Evolutionary conservation across 2,888 invertebrate species (phyloP).

Genomic region (Nomada ferruginata): DNA sequence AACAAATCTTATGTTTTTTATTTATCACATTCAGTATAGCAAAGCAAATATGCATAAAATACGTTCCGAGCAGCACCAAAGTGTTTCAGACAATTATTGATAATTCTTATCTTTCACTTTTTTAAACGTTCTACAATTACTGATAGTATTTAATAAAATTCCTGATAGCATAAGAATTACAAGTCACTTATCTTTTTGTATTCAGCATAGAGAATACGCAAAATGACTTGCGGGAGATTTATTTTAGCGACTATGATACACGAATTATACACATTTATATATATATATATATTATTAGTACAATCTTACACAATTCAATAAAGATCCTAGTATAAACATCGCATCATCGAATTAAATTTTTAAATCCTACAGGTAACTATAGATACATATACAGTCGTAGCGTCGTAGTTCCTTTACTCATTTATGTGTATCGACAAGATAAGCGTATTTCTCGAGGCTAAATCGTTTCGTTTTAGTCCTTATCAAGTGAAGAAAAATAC

Average conservation of each 20-base stretch:
- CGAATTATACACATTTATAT: conserved; percentile 70
- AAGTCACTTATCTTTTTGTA: neutral
- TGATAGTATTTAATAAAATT: too few relatives aligned
- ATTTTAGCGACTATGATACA: conserved; percentile 69
- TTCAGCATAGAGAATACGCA: neutral
- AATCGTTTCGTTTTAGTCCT: conserved; percentile 35
- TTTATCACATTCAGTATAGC: too few relatives aligned
- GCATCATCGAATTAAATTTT: conserved; percentile 50
- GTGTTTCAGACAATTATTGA: too few relatives aligned
- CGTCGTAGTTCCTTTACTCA: conserved; percentile 35
- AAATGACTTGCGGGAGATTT: conserved; percentile 56
- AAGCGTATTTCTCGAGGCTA: conserved; percentile 66
- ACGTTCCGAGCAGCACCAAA: too few relatives aligned
- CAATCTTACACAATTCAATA: conserved; percentile 63
- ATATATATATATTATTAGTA: conserved; percentile 62
- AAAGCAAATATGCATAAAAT: too few relatives aligned
- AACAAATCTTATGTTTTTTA: too few relatives aligned
- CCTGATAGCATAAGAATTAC: neutral
- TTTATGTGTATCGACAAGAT: conserved; percentile 47
- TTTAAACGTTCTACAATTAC: too few relatives aligned
- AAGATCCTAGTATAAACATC: conserved; percentile 67
- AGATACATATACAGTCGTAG: conserved; percentile 63
- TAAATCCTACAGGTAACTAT: conserved; percentile 64
- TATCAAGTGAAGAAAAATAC: conserved; percentile 41
- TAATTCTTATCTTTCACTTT: too few relatives aligned